phyloP scores from a whole-genome alignment of 2,888 invertebrate genomes.

The Polydrusus cervinus region DNA sequence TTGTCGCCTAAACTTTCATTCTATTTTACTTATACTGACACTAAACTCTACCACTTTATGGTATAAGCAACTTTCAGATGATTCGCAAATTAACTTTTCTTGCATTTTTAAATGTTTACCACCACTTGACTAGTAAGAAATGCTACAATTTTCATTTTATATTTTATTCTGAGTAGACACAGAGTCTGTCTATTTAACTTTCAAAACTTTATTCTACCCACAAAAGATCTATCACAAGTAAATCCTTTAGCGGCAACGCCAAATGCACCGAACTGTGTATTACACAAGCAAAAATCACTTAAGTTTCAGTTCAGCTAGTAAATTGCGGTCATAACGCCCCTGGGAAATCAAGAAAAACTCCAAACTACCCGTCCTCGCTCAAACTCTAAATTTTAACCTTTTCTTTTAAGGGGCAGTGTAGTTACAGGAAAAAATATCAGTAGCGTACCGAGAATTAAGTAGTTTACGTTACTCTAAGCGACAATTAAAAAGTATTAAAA shows the following conservation, averaged over 20 bases:
- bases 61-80: too few species aligned
- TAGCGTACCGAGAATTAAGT: background rate
- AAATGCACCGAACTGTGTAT: slow-evolving; percentile 30
- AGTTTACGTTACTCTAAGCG: too few species aligned
- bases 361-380: slow-evolving; percentile 34
- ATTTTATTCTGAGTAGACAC: background rate
- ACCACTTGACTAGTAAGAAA: too few species aligned
- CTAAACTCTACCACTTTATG: too few species aligned
- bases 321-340: slow-evolving; percentile 52
- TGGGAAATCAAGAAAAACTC: slow-evolving; percentile 52
- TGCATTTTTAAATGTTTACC: too few species aligned
- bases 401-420: slow-evolving; percentile 34
- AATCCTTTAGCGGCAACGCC: slow-evolving; percentile 19
- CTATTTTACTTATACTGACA: too few species aligned
- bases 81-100: too few species aligned
- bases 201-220: slow-evolving; percentile 20
- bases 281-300: slow-evolving; percentile 51
- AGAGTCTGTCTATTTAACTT: slow-evolving; percentile 10
- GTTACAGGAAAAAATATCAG: slow-evolving; percentile 21
- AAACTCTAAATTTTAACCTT: slow-evolving; percentile 46
- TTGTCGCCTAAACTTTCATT: too few species aligned
- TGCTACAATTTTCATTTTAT: background rate
- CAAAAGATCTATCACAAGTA: slow-evolving; percentile 23
- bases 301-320: slow-evolving; percentile 50
- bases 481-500: too few species aligned